Conservation (phyloP, 2,797 vertebrate species). For the Pangasius macronema region DNA sequence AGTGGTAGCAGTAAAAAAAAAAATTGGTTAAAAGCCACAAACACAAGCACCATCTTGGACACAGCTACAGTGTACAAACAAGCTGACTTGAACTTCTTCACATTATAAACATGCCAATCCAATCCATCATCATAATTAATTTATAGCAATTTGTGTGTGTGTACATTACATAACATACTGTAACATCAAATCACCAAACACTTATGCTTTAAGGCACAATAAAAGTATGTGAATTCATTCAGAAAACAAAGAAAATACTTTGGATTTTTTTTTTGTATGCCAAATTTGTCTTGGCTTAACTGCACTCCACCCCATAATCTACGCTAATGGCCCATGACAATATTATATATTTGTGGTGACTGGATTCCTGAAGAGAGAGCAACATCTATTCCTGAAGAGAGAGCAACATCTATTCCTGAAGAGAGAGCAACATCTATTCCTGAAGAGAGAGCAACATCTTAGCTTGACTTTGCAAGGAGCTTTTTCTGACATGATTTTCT, state of each 20-base stretch:
- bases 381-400: not conserved
- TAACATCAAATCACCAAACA: not conserved
- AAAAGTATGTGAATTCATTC: not conserved
- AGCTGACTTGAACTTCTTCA: not conserved
- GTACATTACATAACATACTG: not conserved
- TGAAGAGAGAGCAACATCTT: not conserved
- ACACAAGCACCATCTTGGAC: not conserved
- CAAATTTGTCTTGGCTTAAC: not conserved
- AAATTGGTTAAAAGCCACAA: not conserved
- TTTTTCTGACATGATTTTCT: constrained; percentile 17
- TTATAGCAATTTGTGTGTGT: not conserved
- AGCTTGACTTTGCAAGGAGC: not conserved
- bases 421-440: not conserved
- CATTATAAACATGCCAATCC: not conserved
- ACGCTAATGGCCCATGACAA: not conserved
- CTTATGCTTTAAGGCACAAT: not conserved
- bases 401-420: constrained; percentile 20
- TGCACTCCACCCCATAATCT: not conserved
- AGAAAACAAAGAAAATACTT: not conserved
- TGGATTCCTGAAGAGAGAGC: not conserved
- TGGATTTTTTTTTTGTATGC: not conserved
- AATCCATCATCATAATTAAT: not conserved
- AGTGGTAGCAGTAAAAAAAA: not conserved
- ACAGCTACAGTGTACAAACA: not conserved
- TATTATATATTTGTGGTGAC: not conserved